Evolutionary conservation across 2,113 vertebrate species (phyloP), one percentile per base, ranked within the genome.

Genomic region (Crotophaga sulcirostris): DNA sequence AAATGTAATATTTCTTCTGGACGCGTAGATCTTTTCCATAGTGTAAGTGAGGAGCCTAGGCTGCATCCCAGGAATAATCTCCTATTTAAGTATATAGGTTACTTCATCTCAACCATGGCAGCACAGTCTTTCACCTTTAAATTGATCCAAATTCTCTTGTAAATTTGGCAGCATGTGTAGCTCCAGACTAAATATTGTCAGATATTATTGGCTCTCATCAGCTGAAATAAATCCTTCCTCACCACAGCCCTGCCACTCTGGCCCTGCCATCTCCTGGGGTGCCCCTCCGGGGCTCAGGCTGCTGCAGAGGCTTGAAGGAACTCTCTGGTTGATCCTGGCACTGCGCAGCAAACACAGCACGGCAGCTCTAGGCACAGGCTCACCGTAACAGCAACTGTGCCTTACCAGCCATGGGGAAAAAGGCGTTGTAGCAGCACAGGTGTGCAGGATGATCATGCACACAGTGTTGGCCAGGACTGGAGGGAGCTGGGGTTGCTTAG

Each of bases 401-500:
- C 29, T 34, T 52, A 34, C 24, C 9, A 25, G 16, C 24, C 2
- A 0, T 13, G 49, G 34, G 62, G 44, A 80, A 55, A 31, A 34
- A 72, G 29, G 31, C 29, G 3, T 7, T 31, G 23, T 17, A 47
- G 78, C 56, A 72, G 72, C 58, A 63, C 59, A 5, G 25, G 52
- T 21, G 13, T 66, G 52, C 44, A 12, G 51, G 33, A 21, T 24
- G 33, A 10, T 9, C 0, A 5, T 56, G 31, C 26, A 13, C 62
- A 29, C 29, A 2, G 18, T 66, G 45, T 20, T 2, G 0, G 6
- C 45, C 0, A 2, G 24, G 38, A 16, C 52, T 25, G 16, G 45
- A 54, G 52, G 81, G 16, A 86, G n/a, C n/a, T n/a, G n/a, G n/a
- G n/a, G n/a, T n/a, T n/a, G n/a, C n/a, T n/a, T n/a, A n/a, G n/a